Percentiles rank a stretch among this genome's conserved stretches.
phyloP scores from a whole-genome alignment of 1,140 invertebrate genomes.

The Rhyacophila brunnea region DNA sequence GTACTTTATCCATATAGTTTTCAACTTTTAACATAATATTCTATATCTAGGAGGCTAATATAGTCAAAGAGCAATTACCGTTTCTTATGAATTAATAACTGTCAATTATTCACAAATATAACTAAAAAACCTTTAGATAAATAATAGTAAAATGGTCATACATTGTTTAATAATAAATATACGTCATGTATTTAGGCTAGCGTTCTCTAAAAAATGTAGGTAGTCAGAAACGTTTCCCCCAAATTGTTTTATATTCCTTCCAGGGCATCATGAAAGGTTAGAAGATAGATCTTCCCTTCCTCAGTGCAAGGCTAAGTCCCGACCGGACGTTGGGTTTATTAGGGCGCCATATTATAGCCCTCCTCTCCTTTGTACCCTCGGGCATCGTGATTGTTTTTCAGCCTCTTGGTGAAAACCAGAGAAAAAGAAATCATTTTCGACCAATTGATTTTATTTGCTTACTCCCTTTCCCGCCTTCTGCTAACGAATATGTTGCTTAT shows the following conservation, averaged over 20 bases:
- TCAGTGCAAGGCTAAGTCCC: neutral
- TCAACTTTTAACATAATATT: too few relatives aligned
- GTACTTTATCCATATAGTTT: too few relatives aligned
- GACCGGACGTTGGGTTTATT: slow-evolving; percentile 1
- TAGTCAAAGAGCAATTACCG: too few relatives aligned
- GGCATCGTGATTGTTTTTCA: slow-evolving; percentile 25
- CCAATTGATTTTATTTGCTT: slow-evolving; percentile 18
- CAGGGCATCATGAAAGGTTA: neutral
- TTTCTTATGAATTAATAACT: too few relatives aligned
- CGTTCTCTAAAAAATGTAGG: too few relatives aligned
- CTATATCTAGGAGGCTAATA: too few relatives aligned
- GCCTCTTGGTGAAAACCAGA: slow-evolving; percentile 10
- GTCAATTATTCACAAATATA: too few relatives aligned
- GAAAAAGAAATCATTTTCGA: neutral
- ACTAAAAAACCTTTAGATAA: too few relatives aligned
- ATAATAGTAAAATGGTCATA: too few relatives aligned
- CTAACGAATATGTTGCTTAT: neutral
- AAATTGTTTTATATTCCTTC: slow-evolving; percentile 2
- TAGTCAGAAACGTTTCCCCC: neutral
- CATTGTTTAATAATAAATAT: too few relatives aligned
- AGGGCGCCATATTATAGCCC: neutral
- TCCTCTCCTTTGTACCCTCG: neutral
- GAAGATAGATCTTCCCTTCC: neutral
- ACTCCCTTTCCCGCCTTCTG: neutral
- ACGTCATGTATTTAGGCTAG: too few relatives aligned